Evolutionary conservation across 1,140 invertebrate species (phyloP).

Genomic region (Drosophila truncata): DNA sequence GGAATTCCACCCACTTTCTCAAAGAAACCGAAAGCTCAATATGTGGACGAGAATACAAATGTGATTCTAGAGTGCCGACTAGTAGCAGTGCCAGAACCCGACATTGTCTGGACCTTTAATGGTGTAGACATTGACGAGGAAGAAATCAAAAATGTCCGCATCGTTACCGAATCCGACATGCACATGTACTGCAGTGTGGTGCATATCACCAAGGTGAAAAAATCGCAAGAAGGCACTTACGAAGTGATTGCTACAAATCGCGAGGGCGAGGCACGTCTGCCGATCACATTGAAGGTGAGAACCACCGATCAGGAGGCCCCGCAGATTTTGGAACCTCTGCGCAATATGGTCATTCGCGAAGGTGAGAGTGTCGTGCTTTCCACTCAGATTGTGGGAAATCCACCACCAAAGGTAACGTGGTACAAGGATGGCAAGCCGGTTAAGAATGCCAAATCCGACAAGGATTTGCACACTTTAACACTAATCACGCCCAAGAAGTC

Average conservation of each 20-base stretch:
- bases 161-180: conserved; percentile 93
- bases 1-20: conserved; percentile 97
- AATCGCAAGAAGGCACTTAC: conserved; percentile 94
- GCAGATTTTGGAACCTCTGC: conserved; percentile 92
- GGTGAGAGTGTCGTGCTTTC: conserved; percentile 91
- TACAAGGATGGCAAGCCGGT: conserved; percentile 91
- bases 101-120: conserved; percentile 93
- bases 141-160: conserved; percentile 88
- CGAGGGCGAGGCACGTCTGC: conserved; percentile 94
- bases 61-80: conserved; percentile 94
- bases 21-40: conserved; percentile 93
- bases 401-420: conserved; percentile 92
- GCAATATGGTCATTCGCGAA: conserved; percentile 90
- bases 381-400: conserved; percentile 93
- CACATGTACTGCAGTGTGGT: conserved; percentile 95
- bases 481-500: conserved; percentile 89
- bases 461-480: conserved; percentile 89
- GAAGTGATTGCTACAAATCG: conserved; percentile 95
- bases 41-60: conserved; percentile 92
- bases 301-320: conserved; percentile 92
- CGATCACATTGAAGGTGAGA: conserved; percentile 93
- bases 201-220: conserved; percentile 91
- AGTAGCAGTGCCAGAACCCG: conserved; percentile 95
- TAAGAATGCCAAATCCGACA: conserved; percentile 88
- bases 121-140: conserved; percentile 89